A percentile compares a stretch with the other conserved stretches of the same genome.
Conservation (phyloP, 2,797 vertebrate species). For the Poecilia wingei region DNA sequence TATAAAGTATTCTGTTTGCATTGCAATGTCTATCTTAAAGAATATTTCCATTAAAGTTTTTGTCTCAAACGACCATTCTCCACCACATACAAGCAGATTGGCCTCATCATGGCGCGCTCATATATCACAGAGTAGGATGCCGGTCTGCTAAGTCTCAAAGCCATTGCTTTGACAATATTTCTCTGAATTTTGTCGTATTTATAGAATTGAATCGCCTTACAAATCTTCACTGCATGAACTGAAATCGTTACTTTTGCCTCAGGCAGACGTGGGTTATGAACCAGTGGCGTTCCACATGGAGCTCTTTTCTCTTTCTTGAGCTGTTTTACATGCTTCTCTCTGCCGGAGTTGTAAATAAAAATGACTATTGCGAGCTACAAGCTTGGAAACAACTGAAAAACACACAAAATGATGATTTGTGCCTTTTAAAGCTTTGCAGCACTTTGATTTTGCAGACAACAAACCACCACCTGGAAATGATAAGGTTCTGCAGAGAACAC, state of each 20-base stretch:
- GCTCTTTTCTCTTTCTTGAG: not conserved
- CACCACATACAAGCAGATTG: not conserved
- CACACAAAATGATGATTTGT: slow-evolving; percentile 1
- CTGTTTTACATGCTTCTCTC: not conserved
- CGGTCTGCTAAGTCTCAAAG: not conserved
- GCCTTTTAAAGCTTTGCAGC: slow-evolving; percentile 68
- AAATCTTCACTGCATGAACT: not conserved
- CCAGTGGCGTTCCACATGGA: not conserved
- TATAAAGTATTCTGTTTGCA: not conserved
- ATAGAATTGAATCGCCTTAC: not conserved
- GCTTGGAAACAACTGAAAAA: not conserved
- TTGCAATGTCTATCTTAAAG: not conserved
- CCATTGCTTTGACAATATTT: not conserved
- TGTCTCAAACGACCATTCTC: not conserved
- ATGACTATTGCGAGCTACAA: not conserved
- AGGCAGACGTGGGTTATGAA: not conserved
- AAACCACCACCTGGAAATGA: slow-evolving; percentile 13
- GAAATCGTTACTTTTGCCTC: not conserved
- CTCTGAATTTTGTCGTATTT: not conserved
- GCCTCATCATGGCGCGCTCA: not conserved
- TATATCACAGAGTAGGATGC: not conserved
- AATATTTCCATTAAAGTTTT: not conserved
- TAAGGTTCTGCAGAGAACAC: slow-evolving; percentile 5
- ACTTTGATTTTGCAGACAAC: slow-evolving; percentile 26
- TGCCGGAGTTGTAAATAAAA: not conserved